Percentiles rank a stretch among this genome's conserved stretches.
Evolutionary conservation across 2,797 vertebrate genomes (phyloP).

Genomic region (Fratercula arctica): DNA sequence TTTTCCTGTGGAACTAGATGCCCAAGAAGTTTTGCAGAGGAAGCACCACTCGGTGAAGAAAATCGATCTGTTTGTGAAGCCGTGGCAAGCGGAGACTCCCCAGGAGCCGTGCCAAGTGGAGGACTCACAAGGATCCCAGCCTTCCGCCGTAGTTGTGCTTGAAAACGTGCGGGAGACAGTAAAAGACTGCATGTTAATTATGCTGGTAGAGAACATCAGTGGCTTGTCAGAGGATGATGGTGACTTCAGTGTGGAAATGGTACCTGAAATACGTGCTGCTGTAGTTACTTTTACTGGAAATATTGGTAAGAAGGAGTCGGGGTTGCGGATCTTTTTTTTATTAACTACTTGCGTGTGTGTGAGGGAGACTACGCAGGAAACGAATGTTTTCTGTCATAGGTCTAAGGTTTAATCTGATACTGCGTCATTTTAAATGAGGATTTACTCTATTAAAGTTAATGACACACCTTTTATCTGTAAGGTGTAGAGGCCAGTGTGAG

Average conservation of each 20-base stretch:
- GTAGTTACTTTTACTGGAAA: slow-evolving; percentile 68
- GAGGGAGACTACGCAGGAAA: background rate
- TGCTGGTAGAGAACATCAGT: slow-evolving; percentile 76
- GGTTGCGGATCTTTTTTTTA: background rate
- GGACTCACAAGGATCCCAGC: background rate
- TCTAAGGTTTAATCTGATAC: background rate
- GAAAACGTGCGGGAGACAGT: slow-evolving; percentile 59
- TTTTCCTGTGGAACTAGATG: slow-evolving; percentile 50
- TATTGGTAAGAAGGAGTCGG: slow-evolving; percentile 67
- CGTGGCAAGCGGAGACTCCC: background rate
- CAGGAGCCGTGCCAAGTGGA: background rate
- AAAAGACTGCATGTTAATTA: background rate
- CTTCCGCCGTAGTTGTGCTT: slow-evolving; percentile 46
- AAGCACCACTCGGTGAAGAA: background rate
- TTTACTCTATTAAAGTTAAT: background rate
- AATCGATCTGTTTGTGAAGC: slow-evolving; percentile 27
- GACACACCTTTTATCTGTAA: background rate
- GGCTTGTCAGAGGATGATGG: slow-evolving; percentile 41
- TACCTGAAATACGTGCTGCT: slow-evolving; percentile 66
- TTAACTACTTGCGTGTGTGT: background rate
- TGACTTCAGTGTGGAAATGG: slow-evolving; percentile 75
- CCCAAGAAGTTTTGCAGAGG: slow-evolving; percentile 45
- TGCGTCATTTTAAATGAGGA: background rate
- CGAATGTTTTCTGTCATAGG: background rate
- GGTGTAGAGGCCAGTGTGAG: background rate